Evolutionary conservation across 2,888 invertebrate genomes (phyloP).

Genomic region (Drosophila neutralis): DNA sequence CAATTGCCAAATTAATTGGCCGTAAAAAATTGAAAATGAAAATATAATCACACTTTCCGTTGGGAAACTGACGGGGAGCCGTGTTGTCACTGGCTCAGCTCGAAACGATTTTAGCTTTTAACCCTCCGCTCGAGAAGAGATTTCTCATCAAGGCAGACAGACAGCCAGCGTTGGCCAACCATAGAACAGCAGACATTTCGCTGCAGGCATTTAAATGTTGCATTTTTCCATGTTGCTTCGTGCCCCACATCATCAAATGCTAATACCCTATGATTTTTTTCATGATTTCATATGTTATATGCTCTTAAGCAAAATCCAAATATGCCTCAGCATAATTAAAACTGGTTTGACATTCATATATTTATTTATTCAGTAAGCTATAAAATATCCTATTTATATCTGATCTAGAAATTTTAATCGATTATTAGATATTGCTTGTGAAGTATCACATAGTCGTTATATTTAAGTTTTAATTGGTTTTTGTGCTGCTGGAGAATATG

Average conservation of each 20-base stretch:
- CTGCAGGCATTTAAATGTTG: constrained; percentile 69
- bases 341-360: neutral
- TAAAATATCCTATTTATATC: neutral
- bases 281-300: neutral
- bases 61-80: constrained; percentile 38
- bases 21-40: constrained; percentile 85
- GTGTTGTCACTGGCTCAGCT: constrained; percentile 60
- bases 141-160: constrained; percentile 56
- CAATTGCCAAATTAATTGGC: constrained; percentile 84
- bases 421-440: neutral
- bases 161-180: constrained; percentile 58
- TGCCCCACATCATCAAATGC: constrained; percentile 8
- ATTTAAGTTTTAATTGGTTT: constrained; percentile 4
- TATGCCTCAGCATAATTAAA: too few relatives aligned
- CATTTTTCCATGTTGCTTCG: constrained; percentile 64
- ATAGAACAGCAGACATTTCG: constrained; percentile 67
- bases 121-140: constrained; percentile 46
- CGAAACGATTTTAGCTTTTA: constrained; percentile 55
- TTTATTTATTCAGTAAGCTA: neutral
- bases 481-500: constrained; percentile 56
- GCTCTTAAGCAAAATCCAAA: too few relatives aligned
- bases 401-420: too few relatives aligned
- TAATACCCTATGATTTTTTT: constrained; percentile 39
- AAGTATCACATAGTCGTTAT: constrained; percentile 31
- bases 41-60: constrained; percentile 84